phyloP scores from a whole-genome alignment of 1,140 invertebrate genomes.

The Apis cerana region DNA sequence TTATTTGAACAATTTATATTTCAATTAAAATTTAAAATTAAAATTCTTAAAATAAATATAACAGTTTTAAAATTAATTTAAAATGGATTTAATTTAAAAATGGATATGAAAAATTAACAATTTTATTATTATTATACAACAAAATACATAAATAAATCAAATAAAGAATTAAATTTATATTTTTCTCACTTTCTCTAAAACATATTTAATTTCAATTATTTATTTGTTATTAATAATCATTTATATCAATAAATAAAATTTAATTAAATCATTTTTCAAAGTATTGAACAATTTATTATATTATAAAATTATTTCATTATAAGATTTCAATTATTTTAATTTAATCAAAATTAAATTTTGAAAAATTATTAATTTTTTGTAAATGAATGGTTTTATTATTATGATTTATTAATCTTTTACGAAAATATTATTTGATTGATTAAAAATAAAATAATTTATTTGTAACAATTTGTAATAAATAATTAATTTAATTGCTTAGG shows the following conservation, averaged over 20 bases:
- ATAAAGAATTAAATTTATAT: background rate
- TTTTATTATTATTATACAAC: background rate
- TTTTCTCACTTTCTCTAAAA: too few relatives aligned
- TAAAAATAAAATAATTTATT: background rate
- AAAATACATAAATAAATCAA: background rate
- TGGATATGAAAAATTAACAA: background rate
- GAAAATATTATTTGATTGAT: background rate
- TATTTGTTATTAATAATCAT: too few relatives aligned
- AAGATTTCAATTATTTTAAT: background rate
- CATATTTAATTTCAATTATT: too few relatives aligned
- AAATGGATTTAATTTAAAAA: slow-evolving; percentile 1
- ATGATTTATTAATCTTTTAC: background rate
- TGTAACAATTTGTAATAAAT: too few relatives aligned
- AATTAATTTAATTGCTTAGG: background rate
- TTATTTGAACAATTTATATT: background rate
- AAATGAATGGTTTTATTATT: too few relatives aligned
- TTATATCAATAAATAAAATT: too few relatives aligned
- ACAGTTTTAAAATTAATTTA: slow-evolving; percentile 8
- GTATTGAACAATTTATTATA: too few relatives aligned
- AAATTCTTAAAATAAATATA: background rate
- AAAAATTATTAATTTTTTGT: background rate
- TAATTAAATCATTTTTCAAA: too few relatives aligned
- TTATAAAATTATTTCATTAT: background rate
- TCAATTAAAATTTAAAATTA: background rate
- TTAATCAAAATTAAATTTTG: background rate